Base-by-base conservation (phyloP, 2,888 invertebrate genomes). In the Heliconius ethilla region DNA sequence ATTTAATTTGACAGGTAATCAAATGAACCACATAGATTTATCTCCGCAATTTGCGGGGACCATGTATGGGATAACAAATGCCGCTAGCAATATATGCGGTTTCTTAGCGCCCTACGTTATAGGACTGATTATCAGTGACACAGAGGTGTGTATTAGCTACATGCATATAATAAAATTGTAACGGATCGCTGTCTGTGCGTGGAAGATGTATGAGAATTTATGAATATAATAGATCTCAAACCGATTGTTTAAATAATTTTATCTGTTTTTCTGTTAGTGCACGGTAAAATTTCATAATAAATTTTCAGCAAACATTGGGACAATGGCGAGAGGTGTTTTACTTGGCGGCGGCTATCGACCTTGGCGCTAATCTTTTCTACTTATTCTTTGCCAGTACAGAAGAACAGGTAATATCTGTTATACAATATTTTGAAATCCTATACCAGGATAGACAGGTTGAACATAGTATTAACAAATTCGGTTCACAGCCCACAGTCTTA, bases 21-120 rank as follows among this genome's bases (percentile, higher is more conserved):
- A 97, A 88, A 97, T 97, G 97, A 97, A 97, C 90, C 97, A 97
- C 88, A 97, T 97, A 66, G 96, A 97, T 33, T 90, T 98, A 37
- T 97, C 97, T 86, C 97, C 97, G 0, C 96, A 96, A 86, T 97
- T 96, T 88, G 97, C 97, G 2, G 97, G 98, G 66, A 97, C 97
- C 0, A 96, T 98, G 95, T 97, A 97, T 86, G 97, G 97, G 2
- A 96, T 98, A 22, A 97, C 97, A 2, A 98, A 98, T 88, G 97
- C 97, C 0, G 96, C 97, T 0, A 96, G 97, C 37, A 98, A 97
- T 87, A 96, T 96, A 75, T 97, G 97, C 86, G 98, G 98, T 0
- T 97, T 97, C 88, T 89, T 97, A 82, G 97, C 97, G 29, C 97
- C 98, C 0, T 97, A 96, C 84, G 96, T 97, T 51, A 96, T 97